A percentile compares a stretch with the other conserved stretches of the same genome.
Conservation (phyloP, 2,797 vertebrate species). For the Pristis pectinata region DNA sequence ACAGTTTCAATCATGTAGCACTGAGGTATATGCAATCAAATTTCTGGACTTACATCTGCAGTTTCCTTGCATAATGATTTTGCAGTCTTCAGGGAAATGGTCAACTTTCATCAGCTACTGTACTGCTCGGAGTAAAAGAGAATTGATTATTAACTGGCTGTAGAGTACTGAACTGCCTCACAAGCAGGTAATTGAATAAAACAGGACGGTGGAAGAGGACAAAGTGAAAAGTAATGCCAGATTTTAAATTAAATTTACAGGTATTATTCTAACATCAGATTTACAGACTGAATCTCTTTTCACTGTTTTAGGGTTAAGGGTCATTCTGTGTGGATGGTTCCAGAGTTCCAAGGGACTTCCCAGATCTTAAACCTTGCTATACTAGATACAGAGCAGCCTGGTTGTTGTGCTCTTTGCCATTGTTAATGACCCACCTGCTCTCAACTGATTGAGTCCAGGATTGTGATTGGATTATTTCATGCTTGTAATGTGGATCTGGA, state of each 20-base stretch:
- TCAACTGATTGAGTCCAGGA: not conserved
- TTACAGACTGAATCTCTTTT: not conserved
- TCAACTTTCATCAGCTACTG: not conserved
- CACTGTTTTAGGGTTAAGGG: not conserved
- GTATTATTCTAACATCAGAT: not conserved
- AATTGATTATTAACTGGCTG: not conserved
- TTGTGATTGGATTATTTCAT: not conserved
- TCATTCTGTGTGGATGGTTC: not conserved
- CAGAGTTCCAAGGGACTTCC: not conserved
- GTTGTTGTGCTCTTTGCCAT: not conserved
- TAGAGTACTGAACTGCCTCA: not conserved
- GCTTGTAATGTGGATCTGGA: not conserved
- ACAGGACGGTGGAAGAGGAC: not conserved
- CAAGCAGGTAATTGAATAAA: not conserved
- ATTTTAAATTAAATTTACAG: not conserved
- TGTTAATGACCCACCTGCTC: not conserved
- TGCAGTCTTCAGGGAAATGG: not conserved
- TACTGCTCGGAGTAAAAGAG: not conserved
- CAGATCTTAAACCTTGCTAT: not conserved
- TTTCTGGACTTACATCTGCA: not conserved
- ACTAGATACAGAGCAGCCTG: not conserved
- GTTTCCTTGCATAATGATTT: not conserved
- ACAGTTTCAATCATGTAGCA: too few relatives aligned
- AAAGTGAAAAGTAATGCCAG: not conserved
- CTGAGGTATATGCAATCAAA: too few relatives aligned